These are phyloP conservation scores for Tigriopus californicus DNA, from an alignment of 2,888 invertebrate genomes.

Conservation along the genomic window DNA sequence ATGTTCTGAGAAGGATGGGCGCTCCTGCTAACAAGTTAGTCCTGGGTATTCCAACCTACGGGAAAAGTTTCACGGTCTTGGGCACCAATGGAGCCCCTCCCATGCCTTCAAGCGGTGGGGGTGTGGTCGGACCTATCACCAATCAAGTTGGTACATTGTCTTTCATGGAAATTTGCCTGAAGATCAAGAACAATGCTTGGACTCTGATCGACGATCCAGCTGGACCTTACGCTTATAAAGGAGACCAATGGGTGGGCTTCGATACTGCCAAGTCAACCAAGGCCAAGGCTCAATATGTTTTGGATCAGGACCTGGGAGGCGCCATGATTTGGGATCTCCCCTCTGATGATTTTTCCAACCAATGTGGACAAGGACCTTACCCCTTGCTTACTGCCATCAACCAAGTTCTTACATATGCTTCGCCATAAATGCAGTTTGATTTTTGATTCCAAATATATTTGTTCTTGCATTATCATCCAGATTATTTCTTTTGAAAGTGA, in stretches of 20 bases:
- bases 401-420: neutral
- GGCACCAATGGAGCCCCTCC: neutral
- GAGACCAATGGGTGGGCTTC: constrained; percentile 27
- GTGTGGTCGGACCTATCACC: constrained; percentile 9
- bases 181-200: constrained; percentile 16
- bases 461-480: too few species aligned
- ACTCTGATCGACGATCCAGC: neutral
- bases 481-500: too few species aligned
- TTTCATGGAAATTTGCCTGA: constrained; percentile 17
- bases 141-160: constrained; percentile 11
- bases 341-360: constrained; percentile 2
- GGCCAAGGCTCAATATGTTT: constrained; percentile 20
- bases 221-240: constrained; percentile 24
- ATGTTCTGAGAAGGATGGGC: neutral
- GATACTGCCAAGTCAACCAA: constrained; percentile 25
- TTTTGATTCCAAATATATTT: too few species aligned
- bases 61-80: neutral
- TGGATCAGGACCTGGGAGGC: constrained; percentile 4
- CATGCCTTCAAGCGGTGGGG: constrained; percentile 1
- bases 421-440: too few species aligned
- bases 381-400: constrained; percentile 13
- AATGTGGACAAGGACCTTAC: constrained; percentile 2
- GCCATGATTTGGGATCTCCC: constrained; percentile 11
- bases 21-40: constrained; percentile 8
- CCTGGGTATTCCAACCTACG: constrained; percentile 13